Evolutionary conservation across 2,113 vertebrate genomes (phyloP).

Genomic region (Fukomys damarensis): DNA sequence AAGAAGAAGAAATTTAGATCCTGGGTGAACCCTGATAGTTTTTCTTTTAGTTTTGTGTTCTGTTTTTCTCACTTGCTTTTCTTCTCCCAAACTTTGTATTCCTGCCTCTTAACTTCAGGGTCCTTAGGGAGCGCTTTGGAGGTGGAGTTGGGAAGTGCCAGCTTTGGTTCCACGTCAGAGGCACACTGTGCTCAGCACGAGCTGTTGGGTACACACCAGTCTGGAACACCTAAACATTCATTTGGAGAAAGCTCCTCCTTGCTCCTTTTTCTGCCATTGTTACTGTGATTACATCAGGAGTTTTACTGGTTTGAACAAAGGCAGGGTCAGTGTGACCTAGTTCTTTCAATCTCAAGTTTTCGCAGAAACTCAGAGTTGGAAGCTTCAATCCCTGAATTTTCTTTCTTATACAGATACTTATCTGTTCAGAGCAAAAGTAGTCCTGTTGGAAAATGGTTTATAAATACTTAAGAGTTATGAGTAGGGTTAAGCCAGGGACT

Average conservation of each 20-base stretch:
- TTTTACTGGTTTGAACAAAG: background rate
- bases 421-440: background rate
- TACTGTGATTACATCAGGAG: background rate
- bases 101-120: background rate
- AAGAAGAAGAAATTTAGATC: background rate
- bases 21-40: background rate
- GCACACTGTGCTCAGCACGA: background rate
- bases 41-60: conserved; percentile 38
- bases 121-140: background rate
- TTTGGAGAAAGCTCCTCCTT: background rate
- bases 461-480: background rate
- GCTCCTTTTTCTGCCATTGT: background rate
- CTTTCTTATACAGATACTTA: background rate
- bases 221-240: background rate
- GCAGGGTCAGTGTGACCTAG: conserved; percentile 42
- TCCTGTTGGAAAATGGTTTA: background rate
- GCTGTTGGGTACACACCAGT: background rate
- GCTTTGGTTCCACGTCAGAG: background rate
- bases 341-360: conserved; percentile 59
- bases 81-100: background rate
- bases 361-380: conserved; percentile 32
- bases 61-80: conserved; percentile 8
- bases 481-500: background rate
- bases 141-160: background rate
- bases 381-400: background rate